Base-by-base conservation (phyloP, 2,888 invertebrate species). In the Incurvaria masculella region DNA sequence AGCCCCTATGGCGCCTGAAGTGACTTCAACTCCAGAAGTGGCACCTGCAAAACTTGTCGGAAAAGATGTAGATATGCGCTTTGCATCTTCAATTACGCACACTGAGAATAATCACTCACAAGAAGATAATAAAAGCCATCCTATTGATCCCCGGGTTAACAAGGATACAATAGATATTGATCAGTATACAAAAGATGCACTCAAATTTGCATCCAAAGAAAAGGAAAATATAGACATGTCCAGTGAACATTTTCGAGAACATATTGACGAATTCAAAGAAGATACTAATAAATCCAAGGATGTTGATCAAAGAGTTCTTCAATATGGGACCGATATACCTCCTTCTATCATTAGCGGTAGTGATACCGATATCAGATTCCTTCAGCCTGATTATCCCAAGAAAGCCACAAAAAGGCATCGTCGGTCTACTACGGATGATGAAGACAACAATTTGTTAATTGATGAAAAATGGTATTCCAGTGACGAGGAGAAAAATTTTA, bases 401-500 rank as follows among this genome's bases (percentile, higher is more conserved):
- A 74, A 68, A 61, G 63, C 72, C 33, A 73, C 72, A 55, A 76
- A 75, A 58, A 62, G 70, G 54, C 66, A 72, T 57, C 71, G 79
- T 42, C 72, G 73, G 2, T 78, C 76, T 21, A 79, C 79, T 45
- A 83, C 80, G 47, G 81, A 81, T 55, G 82, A 81, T 47, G 83
- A 83, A 58, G 82, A 82, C 54, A 81, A 81, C 49, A 81, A 81
- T 63, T 66, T 81, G 55, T 66, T 75, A 51, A 81, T 81, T 51
- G 81, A 81, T 55, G 81, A 81, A 57, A 85, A 87, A 66, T 91
- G 91, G 87, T 91, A 91, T 62, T 91, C 90, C 2, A 90, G 89
- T 62, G 90, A 90, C 56, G 89, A 88, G 56, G 87, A 86, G 58
- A 89, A 87, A 51, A 62, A 65, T 21, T 60, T 52, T 19, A 78